Evolutionary conservation across 2,113 vertebrate species (phyloP), one percentile per base, ranked within the genome.

Genomic region (Haemorhous mexicanus): DNA sequence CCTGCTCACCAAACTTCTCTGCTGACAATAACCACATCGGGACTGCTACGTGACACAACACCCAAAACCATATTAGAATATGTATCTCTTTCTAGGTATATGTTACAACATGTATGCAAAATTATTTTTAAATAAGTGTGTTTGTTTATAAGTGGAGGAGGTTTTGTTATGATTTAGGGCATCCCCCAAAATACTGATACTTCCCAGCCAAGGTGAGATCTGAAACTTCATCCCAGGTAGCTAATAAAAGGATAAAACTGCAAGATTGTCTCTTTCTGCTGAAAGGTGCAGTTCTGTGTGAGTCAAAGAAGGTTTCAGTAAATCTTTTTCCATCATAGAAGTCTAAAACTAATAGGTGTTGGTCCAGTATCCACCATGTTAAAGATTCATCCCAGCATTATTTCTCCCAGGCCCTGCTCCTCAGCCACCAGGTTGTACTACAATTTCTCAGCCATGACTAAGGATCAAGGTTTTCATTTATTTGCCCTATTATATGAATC

Each of bases 401-500:
- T 30, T 82, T 56, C 50, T 62, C 12, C 17, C 7, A 55, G 27
- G 23, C 30, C 56, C 30, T 75, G 16, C 47, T 91, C 21, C 18
- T 61, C 41, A 52, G 30, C 5, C n/a, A 43, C 23, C 1, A 1
- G 2, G 0, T 24, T 32, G 18, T 37, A 74, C 24, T 35, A 56
- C 61, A 61, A 33, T 4, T 11, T 17, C 59, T 76, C 44, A 72
- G 63, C 14, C 43, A 67, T 7, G 20, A 39, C 46, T 43, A 53
- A 47, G 6, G 47, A 72, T 28, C 6, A 77, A 64, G 41, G 20
- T 30, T 30, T 28, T 58, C 2, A 68, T 30, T 67, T 16, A 43
- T 23, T 50, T 74, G 20, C 20, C 32, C n/a, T 30, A 53, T 30
- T 53, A 30, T 11, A 53, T 30, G 16, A 52, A 53, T 30, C 17